A percentile compares a stretch with the other conserved stretches of the same genome.
Evolutionary conservation across 2,113 vertebrate species (phyloP).

Genomic region (Phaetusa simplex): DNA sequence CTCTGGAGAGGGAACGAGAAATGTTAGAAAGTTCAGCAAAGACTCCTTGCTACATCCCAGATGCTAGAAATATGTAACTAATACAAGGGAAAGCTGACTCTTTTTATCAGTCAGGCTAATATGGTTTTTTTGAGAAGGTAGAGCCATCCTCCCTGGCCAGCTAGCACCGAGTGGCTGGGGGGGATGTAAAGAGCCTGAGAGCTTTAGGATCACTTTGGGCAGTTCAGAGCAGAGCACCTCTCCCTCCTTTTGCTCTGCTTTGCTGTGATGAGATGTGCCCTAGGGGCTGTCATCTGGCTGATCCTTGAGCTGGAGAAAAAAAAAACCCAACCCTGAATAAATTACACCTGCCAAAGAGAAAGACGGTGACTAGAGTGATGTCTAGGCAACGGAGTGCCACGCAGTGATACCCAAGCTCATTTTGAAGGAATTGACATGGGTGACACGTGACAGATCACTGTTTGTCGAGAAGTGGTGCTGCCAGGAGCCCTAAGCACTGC

Average conservation of each 20-base stretch:
- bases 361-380: fast-evolving
- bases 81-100: not conserved
- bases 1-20: conserved; percentile 18
- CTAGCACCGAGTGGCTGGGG: not conserved
- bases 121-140: not conserved
- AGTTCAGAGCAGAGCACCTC: not conserved
- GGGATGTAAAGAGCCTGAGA: not conserved
- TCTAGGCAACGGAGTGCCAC: not conserved
- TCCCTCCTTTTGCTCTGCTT: not conserved
- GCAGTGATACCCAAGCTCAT: not conserved
- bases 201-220: not conserved
- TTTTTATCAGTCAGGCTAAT: not conserved
- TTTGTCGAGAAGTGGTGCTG: not conserved
- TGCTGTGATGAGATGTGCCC: not conserved
- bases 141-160: not conserved
- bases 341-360: not conserved
- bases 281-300: not conserved
- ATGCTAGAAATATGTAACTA: not conserved
- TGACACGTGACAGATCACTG: not conserved
- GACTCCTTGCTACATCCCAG: not conserved
- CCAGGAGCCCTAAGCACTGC: not conserved
- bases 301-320: not conserved
- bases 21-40: not conserved
- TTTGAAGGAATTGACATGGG: not conserved
- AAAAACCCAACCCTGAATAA: not conserved